Base-by-base conservation (phyloP, 2,113 vertebrate genomes). In the Pundamilia nyererei region DNA sequence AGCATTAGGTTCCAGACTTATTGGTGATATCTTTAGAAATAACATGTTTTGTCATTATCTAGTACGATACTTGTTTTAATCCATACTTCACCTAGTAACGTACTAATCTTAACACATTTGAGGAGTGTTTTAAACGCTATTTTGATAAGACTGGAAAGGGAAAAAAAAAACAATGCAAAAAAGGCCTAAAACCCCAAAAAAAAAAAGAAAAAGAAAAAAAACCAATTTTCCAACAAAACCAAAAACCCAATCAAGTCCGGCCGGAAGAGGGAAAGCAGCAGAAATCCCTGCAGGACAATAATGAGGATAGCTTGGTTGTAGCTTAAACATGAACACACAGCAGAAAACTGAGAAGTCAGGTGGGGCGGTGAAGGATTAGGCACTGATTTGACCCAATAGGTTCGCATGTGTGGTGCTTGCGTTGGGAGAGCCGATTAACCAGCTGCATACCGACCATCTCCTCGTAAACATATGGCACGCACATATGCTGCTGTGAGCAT, bases 351-450 rank as follows among this genome's bases (percentile, higher is more conserved):
- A 29, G 55, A 87, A 82, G 82, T 86, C 79, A 89, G 54, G 45
- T 83, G 79, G 62, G 26, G 75, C 21, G 10, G 45, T 12, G 60
- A 83, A 88, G 93, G 94, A 95, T 94, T 93, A 94, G 38, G 58
- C 53, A 56, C 9, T 2, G 40, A 84, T 77, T 87, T 85, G 88
- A 92, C 87, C 83, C 19, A 58, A 89, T 81, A 87, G 53, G 55
- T 62, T 84, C 24, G 54, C 49, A 26, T 84, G 81, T 53, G 81
- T 45, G 58, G 85, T 92, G 87, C 94, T 89, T 92, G 84, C 83
- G 86, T 83, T 89, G 38, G 84, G 77, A 90, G 89, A 93, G 95
- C 94, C 82, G 91, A 95, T 96, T 96, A 96, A 89, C 93, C 70
- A 81, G 89, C 89, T 82, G 87, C 65, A 91, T 75, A 86, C 83